Percentiles rank a stretch among this genome's conserved stretches.
Conservation (phyloP, 2,113 vertebrate genomes). For the Psephotus haematonotus region DNA sequence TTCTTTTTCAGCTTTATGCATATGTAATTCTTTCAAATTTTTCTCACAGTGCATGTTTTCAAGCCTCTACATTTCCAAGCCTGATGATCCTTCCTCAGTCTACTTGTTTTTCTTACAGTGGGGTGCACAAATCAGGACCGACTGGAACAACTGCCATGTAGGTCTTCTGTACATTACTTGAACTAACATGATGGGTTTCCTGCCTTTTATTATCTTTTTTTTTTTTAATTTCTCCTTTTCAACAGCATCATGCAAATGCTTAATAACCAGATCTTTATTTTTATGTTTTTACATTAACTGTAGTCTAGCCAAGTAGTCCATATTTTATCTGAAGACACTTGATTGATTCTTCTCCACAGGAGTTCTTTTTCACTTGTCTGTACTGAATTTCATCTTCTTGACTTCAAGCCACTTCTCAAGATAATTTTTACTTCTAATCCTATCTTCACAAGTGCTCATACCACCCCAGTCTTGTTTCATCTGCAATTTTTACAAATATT, state of each 20-base stretch:
- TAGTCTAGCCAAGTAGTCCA: not conserved
- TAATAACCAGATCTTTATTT: not conserved
- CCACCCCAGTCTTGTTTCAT: not conserved
- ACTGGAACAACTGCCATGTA: not conserved
- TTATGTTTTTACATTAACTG: not conserved
- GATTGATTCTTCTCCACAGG: not conserved
- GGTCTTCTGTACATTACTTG: not conserved
- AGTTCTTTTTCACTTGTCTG: not conserved
- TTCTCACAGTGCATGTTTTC: not conserved
- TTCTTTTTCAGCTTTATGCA: not conserved
- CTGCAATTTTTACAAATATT: not conserved
- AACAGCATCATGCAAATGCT: not conserved
- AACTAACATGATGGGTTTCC: not conserved
- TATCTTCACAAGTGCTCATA: not conserved
- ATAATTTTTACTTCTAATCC: not conserved
- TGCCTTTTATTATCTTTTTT: not conserved
- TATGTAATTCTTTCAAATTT: not conserved
- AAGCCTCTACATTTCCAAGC: not conserved
- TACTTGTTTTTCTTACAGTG: not conserved
- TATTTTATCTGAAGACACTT: not conserved
- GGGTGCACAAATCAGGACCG: not conserved
- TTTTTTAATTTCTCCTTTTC: not conserved
- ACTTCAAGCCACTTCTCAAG: conserved; percentile 13
- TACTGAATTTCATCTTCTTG: not conserved
- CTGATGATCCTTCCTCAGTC: not conserved